These are phyloP conservation scores for Thymallus thymallus DNA, from an alignment of 2,113 vertebrate species.

Conservation along the genomic window DNA sequence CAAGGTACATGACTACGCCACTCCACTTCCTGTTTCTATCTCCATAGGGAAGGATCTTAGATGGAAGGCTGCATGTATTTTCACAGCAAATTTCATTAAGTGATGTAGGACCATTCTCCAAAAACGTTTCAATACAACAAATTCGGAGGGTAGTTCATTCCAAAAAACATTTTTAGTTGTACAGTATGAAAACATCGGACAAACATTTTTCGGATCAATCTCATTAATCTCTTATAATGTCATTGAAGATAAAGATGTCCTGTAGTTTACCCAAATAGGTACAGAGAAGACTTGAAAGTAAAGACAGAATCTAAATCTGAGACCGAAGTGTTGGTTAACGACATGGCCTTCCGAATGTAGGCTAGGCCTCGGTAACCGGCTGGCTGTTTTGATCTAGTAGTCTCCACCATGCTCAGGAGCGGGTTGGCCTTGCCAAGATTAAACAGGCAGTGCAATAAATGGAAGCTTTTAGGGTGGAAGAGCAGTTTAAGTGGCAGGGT, in stretches of 20 bases:
- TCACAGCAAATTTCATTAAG: too few relatives aligned
- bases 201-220: neutral
- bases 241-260: neutral
- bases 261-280: neutral
- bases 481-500: slow-evolving; percentile 67
- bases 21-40: too few relatives aligned
- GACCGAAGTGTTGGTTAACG: neutral
- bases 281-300: neutral
- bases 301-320: neutral
- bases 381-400: slow-evolving; percentile 22
- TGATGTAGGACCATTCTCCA: too few relatives aligned
- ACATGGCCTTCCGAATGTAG: slow-evolving; percentile 12
- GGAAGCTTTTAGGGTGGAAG: slow-evolving; percentile 62
- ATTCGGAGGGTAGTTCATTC: too few relatives aligned
- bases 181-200: neutral
- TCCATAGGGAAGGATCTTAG: too few relatives aligned
- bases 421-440: slow-evolving; percentile 43
- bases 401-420: slow-evolving; percentile 23
- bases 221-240: neutral
- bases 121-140: too few relatives aligned
- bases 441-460: slow-evolving; percentile 64
- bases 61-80: too few relatives aligned
- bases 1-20: slow-evolving; percentile 78
- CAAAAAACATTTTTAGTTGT: neutral
- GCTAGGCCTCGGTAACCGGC: neutral